These are phyloP conservation scores for Drosophila setosimentum DNA, from an alignment of 2,888 invertebrate species.

Conservation along the genomic window DNA sequence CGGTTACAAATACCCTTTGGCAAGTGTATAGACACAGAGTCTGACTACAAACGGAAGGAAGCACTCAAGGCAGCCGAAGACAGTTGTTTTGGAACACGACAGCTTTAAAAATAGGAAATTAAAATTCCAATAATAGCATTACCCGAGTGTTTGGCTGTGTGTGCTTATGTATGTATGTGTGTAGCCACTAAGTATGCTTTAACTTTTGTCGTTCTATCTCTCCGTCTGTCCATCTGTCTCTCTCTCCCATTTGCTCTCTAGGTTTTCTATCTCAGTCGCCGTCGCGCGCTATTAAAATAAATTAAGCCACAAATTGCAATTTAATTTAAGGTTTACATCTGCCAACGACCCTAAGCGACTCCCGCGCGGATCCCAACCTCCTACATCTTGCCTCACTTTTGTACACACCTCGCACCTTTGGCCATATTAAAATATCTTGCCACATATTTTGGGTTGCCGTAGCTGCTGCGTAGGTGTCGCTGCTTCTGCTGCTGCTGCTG, in stretches of 20 bases:
- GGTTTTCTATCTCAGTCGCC: constrained; percentile 44
- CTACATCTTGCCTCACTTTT: not conserved
- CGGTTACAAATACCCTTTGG: not conserved
- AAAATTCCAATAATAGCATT: constrained; percentile 78
- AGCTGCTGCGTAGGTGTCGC: constrained; percentile 49
- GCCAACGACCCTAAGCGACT: constrained; percentile 24
- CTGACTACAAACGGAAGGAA: constrained; percentile 61
- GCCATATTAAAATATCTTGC: constrained; percentile 79
- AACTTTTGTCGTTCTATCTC: constrained; percentile 42
- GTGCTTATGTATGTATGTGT: constrained; percentile 8
- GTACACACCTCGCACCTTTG: constrained; percentile 21
- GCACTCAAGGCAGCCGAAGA: constrained; percentile 44
- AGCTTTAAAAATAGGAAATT: constrained; percentile 79
- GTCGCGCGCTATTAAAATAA: constrained; percentile 71
- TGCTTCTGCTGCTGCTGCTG: not conserved
- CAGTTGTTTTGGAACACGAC: constrained; percentile 37
- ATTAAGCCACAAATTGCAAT: constrained; percentile 79
- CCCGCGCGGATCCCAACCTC: not conserved
- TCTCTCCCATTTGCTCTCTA: not conserved
- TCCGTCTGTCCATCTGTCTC: not conserved
- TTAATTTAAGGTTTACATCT: constrained; percentile 77
- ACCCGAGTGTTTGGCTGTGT: constrained; percentile 25
- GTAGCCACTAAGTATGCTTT: constrained; percentile 68
- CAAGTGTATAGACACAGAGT: constrained; percentile 22
- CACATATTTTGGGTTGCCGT: constrained; percentile 70